Base-by-base conservation (phyloP, 2,113 vertebrate genomes). In the Proteles cristata region DNA sequence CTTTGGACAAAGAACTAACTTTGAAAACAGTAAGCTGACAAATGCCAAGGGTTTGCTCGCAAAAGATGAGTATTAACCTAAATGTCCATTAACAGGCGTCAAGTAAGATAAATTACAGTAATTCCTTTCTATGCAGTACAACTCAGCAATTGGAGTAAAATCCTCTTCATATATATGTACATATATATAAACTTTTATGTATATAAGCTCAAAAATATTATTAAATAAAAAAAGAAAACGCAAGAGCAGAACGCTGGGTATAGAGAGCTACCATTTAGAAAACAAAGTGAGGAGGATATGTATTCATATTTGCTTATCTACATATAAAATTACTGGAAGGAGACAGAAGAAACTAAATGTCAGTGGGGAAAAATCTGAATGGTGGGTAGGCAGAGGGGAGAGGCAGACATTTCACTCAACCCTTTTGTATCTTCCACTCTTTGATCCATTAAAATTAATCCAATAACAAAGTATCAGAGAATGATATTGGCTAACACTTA, bases 31-130 rank as follows among this genome's bases (percentile, higher is more conserved):
- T 65, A 66, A 87, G 43, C 7, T 82, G 77, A 69, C 33, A 77
- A 77, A 79, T 19, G 58, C 66, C 31, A 50, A 19, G 15, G 8
- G 25, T 83, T 45, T 96, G 33, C 35, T 23, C 55, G 58, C 21
- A 9, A 93, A 97, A 66, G 33, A 61, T 26, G 73, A 45, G 15
- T 80, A 61, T 33, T 39, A 88, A 85, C 6, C 26, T 77, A 61
- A 93, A 73, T 48, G 28, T 73, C n/a, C 10, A 73, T 87, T 53
- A 63, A 90, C 15, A 68, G 7, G 12, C 63, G 0, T 84, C 73
- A 93, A 55, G 43, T 86, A 92, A 94, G 92, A 81, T 66, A 85
- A 91, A 88, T 76, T 74, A 65, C 39, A 28, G 7, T 48, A 93
- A 95, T 71, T n/a, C 31, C 7, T 50, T 65, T 90, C 76, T 48